phyloP scores from a whole-genome alignment of 2,113 vertebrate species.

The Channa argus region DNA sequence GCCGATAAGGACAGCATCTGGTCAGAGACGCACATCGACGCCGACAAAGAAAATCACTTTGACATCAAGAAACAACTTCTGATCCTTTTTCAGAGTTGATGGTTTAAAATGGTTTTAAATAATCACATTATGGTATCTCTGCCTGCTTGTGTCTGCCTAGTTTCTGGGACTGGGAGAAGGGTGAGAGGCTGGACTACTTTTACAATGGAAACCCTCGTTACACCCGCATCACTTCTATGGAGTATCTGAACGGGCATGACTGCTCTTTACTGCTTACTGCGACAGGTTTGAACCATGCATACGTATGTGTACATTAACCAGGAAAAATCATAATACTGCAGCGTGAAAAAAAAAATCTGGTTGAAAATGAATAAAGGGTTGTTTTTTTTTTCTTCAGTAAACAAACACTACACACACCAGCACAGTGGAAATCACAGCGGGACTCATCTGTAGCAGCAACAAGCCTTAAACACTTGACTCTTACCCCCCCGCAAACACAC shows the following conservation, averaged over 20 bases:
- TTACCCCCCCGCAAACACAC: background rate
- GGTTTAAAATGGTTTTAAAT: background rate
- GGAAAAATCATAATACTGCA: background rate
- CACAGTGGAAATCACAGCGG: constrained; percentile 20
- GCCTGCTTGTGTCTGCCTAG: constrained; percentile 66
- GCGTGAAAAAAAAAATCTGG: background rate
- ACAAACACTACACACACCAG: constrained; percentile 4
- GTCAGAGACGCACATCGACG: constrained; percentile 67
- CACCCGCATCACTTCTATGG: constrained; percentile 96
- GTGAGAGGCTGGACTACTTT: constrained; percentile 96
- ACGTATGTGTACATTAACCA: background rate
- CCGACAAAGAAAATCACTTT: background rate
- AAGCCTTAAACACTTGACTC: constrained; percentile 49
- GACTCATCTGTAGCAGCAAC: constrained; percentile 47
- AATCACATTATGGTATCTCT: too few relatives aligned
- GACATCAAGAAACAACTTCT: background rate
- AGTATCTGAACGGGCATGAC: constrained; percentile 92
- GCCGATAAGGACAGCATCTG: constrained; percentile 99
- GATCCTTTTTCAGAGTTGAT: background rate
- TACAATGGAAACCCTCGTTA: constrained; percentile 98
- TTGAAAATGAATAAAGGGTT: background rate
- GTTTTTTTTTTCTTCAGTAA: too few relatives aligned
- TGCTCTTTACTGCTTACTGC: constrained; percentile 77
- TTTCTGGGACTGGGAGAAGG: constrained; percentile 99
- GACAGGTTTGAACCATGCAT: constrained; percentile 60